Evolutionary conservation across 2,797 vertebrate genomes (phyloP), one percentile per base, ranked within the genome.

Genomic region (Acanthornis magna): DNA sequence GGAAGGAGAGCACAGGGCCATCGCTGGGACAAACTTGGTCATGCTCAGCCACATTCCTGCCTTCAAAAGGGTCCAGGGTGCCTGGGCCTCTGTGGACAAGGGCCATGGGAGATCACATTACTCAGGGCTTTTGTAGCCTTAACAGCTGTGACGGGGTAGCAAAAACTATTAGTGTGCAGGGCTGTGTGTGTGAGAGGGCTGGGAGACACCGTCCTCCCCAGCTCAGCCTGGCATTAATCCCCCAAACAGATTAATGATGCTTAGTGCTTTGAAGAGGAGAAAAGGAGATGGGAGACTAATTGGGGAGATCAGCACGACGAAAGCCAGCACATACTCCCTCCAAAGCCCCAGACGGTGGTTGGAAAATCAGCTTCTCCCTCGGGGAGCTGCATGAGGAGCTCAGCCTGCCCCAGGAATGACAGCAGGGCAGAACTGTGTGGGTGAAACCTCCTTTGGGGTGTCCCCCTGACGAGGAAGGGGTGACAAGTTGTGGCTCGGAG

Each of bases 201-300:
- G 2, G 63, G 78, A 43, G 78, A 76, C 78, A 82, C 30, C 27
- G 3, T 50, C 62, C 87, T 51, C 92, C 62, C 60, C 84, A 57
- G 82, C 71, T 68, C 77, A 50, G 85, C 53, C 89, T 70, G 16
- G 84, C 74, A 85, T 92, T 96, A 96, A 96, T 94, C 70, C 75
- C 74, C 58, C 81, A 43, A 88, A 76, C 79, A 88, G 94, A 96
- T 96, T 96, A 95, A 96, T 75, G 92, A 65, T 0, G 8, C 50
- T 90, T 22, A 47, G 30, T 27, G 72, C 94, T 96, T 96, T 97
- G 96, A 95, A 96, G 84, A 83, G 27, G 13, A 89, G 77, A 85
- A 93, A 94, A 77, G 61, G 91, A 97, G 93, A 94, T 38, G 85
- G 92, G 91, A 91, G 57, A 95, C 92, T 95, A 96, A 97, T 26